Base-by-base conservation (phyloP, 1,140 invertebrate species). In the Drosophila chauvacae region DNA sequence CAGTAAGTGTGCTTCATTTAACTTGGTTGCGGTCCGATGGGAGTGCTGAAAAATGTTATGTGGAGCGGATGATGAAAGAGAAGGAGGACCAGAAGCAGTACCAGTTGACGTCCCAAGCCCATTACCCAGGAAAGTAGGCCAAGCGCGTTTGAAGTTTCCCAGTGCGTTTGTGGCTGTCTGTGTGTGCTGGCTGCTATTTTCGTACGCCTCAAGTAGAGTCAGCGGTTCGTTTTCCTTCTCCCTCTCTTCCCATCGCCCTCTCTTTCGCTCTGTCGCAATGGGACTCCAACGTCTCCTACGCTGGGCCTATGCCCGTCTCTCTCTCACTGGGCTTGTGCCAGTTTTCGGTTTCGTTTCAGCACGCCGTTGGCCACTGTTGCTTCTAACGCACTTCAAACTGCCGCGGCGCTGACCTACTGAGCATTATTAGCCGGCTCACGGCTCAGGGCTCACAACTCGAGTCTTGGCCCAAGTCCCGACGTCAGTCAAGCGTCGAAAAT, bases 111-210 rank as follows among this genome's bases (percentile, higher is more conserved):
- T 88, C 84, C 84, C 85, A 90, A 77, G 66, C 53, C 84, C 84
- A 84, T 84, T 88, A 81, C 73, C 66, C 62, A 47, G 62, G 51
- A 71, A 88, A 80, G 77, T 88, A 90, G 84, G 85, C 84, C 85
- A 88, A 90, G 85, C 85, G 84, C 84, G 84, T 84, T 88, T 90
- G 84, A 88, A 88, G 85, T 88, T 87, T 79, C 72, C 72, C 84
- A 80, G 56, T 80, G 83, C 63, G 76, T 82, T 44, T 69, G 16
- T 81, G 65, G 45, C 35, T 58, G 47, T 58, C 41, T 47, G 20
- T 81, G 50, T 62, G 47, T 58, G 45, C 42, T 63, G 62, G 11
- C 55, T 73, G 77, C 81, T 88, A 90, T 88, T 88, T 88, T 90
- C 75, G 74, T 64, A 72, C 58, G 68, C 79, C 72, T 42, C 80